Conservation (phyloP, 2,113 vertebrate genomes). For the Tichodroma muraria region DNA sequence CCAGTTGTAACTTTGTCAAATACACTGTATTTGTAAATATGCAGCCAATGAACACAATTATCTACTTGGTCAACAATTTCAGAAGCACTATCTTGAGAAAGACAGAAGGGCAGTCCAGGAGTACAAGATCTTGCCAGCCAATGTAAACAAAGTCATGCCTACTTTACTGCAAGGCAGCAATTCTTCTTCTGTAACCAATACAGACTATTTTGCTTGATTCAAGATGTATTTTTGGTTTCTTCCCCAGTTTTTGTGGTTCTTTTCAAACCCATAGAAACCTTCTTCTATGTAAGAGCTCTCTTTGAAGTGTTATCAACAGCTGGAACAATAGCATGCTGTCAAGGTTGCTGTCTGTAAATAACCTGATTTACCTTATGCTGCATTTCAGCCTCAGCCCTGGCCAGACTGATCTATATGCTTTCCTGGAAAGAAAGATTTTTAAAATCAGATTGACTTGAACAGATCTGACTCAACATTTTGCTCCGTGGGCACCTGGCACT, state of each 20-base stretch:
- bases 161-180: background rate
- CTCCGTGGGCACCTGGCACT: background rate
- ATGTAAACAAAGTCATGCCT: background rate
- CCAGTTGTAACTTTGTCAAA: background rate
- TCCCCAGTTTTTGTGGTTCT: background rate
- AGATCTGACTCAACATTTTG: background rate
- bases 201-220: background rate
- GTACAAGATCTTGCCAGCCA: background rate
- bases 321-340: background rate
- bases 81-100: background rate
- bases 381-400: background rate
- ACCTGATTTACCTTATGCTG: background rate
- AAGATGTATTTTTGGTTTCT: background rate
- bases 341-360: background rate
- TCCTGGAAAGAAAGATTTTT: background rate
- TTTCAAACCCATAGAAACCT: background rate
- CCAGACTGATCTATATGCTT: background rate
- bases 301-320: conserved; percentile 7
- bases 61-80: background rate
- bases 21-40: background rate
- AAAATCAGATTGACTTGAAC: background rate
- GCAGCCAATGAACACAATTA: background rate
- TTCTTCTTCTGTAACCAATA: background rate
- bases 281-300: background rate
- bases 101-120: background rate